Evolutionary conservation across 2,888 invertebrate genomes (phyloP).

Genomic region (Caenorhabditis sp.): DNA sequence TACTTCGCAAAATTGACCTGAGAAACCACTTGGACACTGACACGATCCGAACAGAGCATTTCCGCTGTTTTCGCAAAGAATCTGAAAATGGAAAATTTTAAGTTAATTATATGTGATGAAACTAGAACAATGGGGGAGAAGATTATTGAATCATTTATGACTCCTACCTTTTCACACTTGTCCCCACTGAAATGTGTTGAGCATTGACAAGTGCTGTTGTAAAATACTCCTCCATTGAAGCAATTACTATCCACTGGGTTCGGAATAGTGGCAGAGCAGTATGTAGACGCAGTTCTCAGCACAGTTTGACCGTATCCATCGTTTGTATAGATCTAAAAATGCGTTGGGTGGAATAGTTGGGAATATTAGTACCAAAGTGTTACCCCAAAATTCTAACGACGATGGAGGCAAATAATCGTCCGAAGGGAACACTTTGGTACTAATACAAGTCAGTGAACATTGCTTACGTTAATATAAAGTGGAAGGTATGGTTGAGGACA

Average conservation of each 20-base stretch:
- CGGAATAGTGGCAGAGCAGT: conserved; percentile 67
- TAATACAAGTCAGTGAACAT: neutral
- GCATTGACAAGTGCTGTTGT: conserved; percentile 71
- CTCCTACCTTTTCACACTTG: conserved; percentile 63
- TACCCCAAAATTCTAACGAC: no score
- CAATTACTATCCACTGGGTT: conserved; percentile 68
- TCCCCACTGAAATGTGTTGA: conserved; percentile 68
- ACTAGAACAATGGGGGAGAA: no score
- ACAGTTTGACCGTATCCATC: conserved; percentile 70
- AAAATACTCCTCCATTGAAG: conserved; percentile 73
- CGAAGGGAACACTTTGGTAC: no score
- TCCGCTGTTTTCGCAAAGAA: conserved; percentile 68
- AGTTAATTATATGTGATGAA: no score
- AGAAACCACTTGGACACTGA: conserved; percentile 67
- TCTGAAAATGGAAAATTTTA: no score
- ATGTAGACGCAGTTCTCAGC: conserved; percentile 69
- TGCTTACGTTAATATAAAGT: conserved; percentile 68
- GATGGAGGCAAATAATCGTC: no score
- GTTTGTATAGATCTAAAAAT: conserved; percentile 63
- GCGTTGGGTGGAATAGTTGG: no score
- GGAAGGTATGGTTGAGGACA: conserved; percentile 66
- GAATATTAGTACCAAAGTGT: no score
- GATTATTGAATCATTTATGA: no score
- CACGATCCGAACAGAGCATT: conserved; percentile 68
- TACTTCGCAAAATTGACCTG: conserved; percentile 70